Conservation (phyloP, 2,888 invertebrate species). For the Tetragonula carbonaria region DNA sequence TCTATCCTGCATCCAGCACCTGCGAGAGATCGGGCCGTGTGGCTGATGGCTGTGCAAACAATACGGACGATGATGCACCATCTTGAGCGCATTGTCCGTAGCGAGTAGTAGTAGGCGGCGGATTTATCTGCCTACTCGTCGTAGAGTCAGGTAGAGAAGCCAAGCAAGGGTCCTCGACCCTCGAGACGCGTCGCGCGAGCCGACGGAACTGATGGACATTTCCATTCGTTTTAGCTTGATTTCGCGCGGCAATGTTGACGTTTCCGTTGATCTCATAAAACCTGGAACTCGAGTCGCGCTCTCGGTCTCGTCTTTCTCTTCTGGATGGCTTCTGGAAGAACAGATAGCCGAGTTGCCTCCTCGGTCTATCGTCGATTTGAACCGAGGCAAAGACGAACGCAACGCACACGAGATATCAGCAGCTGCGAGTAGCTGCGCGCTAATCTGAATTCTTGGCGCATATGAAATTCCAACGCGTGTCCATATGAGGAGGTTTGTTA, state of each 20-base stretch:
- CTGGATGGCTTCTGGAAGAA: too few relatives aligned
- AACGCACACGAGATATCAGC: neutral
- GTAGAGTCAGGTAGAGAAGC: conserved; percentile 72
- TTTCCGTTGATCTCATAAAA: conserved; percentile 23
- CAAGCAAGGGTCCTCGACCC: conserved; percentile 75
- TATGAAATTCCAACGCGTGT: conserved; percentile 49
- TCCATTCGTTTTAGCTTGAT: conserved; percentile 57
- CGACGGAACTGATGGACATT: conserved; percentile 64
- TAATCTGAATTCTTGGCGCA: conserved; percentile 52
- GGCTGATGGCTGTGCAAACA: conserved; percentile 76
- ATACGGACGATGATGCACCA: conserved; percentile 79
- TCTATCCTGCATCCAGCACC: conserved; percentile 70
- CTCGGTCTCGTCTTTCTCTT: too few relatives aligned
- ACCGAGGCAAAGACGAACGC: neutral
- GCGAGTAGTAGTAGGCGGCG: conserved; percentile 77
- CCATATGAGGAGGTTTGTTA: conserved; percentile 26
- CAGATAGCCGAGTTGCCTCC: neutral
- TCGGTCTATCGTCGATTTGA: too few relatives aligned
- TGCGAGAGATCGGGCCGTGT: conserved; percentile 72
- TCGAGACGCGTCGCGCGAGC: conserved; percentile 64
- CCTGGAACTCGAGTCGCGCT: neutral
- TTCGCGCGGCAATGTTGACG: conserved; percentile 47
- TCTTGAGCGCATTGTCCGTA: conserved; percentile 76
- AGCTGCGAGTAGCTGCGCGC: neutral
- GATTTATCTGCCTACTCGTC: conserved; percentile 78